Percentiles rank a stretch among this genome's conserved stretches.
These are phyloP conservation scores for Petrophora chlorosata DNA, from an alignment of 2,888 invertebrate genomes.

Conservation along the genomic window DNA sequence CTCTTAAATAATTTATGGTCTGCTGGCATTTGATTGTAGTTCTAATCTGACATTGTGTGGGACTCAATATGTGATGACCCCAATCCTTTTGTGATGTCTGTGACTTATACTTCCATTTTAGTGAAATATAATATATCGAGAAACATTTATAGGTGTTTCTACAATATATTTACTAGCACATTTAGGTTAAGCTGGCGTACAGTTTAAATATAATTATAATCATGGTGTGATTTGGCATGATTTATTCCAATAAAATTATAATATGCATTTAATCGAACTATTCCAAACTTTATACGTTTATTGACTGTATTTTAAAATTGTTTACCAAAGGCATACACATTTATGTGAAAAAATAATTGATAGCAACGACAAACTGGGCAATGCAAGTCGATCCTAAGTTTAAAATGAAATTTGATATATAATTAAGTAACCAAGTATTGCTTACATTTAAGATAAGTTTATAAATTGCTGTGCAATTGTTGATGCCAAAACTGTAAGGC, in stretches of 20 bases:
- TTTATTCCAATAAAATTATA: constrained; percentile 18
- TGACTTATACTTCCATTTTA: constrained; percentile 33
- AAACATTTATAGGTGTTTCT: constrained; percentile 2
- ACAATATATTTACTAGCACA: constrained; percentile 11
- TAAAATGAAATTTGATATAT: constrained; percentile 6
- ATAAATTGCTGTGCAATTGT: constrained; percentile 47
- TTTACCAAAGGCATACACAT: constrained; percentile 31
- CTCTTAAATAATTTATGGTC: no score
- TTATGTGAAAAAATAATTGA: no score
- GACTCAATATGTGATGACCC: constrained; percentile 24
- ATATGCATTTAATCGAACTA: constrained; percentile 24
- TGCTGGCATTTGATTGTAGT: no score
- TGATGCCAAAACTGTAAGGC: constrained; percentile 40
- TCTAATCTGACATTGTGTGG: constrained; percentile 12
- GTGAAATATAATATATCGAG: constrained; percentile 2
- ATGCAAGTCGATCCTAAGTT: constrained; percentile 20
- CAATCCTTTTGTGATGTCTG: constrained; percentile 32
- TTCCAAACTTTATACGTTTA: constrained; percentile 20
- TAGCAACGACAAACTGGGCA: constrained; percentile 16
- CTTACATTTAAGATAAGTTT: constrained; percentile 14
- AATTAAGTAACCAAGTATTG: background rate
- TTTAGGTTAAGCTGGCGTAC: constrained; percentile 2
- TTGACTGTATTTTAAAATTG: constrained; percentile 19
- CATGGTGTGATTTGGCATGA: constrained; percentile 1
- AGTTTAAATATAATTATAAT: background rate